Conservation (phyloP, 2,888 invertebrate species). For the Oxyteleia sp. region DNA sequence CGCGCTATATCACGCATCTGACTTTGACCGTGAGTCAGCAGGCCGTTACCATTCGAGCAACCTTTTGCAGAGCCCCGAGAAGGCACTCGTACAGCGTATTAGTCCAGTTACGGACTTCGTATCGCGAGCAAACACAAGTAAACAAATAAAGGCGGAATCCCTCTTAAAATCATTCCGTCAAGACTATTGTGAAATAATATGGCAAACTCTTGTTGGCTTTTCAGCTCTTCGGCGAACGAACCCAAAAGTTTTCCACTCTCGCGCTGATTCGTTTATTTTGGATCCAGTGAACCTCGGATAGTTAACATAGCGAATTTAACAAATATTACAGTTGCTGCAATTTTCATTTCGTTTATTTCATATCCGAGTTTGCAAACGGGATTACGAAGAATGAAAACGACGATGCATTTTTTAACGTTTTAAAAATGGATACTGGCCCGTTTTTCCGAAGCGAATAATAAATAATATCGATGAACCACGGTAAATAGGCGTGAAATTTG, state of each 20-base stretch:
- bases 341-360: too few species aligned
- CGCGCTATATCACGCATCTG: slow-evolving; percentile 77
- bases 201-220: slow-evolving; percentile 21
- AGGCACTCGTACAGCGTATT: slow-evolving; percentile 52
- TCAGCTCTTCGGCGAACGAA: slow-evolving; percentile 7
- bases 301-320: too few species aligned
- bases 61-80: slow-evolving; percentile 38
- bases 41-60: slow-evolving; percentile 58
- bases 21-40: slow-evolving; percentile 83
- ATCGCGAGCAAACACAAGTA: slow-evolving; percentile 20
- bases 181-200: slow-evolving; percentile 34
- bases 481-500: too few species aligned
- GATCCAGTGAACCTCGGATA: too few species aligned
- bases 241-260: slow-evolving; percentile 1
- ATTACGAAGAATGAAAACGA: too few species aligned
- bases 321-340: too few species aligned
- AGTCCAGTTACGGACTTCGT: slow-evolving; percentile 43
- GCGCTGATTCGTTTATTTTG: too few species aligned
- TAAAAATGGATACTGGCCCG: too few species aligned
- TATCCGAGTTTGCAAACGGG: too few species aligned
- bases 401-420: too few species aligned
- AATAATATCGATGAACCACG: too few species aligned
- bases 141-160: slow-evolving; percentile 19
- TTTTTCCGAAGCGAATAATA: too few species aligned
- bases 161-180: slow-evolving; percentile 21